phyloP scores from a whole-genome alignment of 2,888 invertebrate species.

The Pterostichus niger region DNA sequence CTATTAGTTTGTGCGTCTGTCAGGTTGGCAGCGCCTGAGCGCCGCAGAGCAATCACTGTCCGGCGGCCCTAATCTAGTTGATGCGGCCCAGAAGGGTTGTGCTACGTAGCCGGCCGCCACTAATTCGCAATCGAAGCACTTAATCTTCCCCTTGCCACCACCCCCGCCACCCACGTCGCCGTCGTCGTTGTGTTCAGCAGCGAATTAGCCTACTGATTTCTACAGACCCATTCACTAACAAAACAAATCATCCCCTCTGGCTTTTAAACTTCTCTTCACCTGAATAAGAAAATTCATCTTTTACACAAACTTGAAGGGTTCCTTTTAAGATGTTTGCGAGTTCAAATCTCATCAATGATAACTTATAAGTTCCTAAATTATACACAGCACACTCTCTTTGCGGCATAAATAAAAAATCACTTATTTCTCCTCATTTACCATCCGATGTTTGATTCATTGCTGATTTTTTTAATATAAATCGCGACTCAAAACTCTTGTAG shows the following conservation, averaged over 20 bases:
- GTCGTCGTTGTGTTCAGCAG: not conserved
- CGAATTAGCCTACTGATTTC: conserved; percentile 33
- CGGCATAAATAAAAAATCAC: too few species aligned
- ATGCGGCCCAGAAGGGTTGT: conserved; percentile 43
- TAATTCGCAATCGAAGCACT: conserved; percentile 54
- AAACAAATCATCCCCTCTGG: not conserved
- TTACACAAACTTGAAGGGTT: not conserved
- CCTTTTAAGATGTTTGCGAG: not conserved
- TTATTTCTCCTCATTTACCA: too few species aligned
- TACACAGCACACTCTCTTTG: too few species aligned
- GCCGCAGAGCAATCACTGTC: conserved; percentile 36
- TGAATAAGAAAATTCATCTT: too few species aligned
- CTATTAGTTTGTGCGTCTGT: conserved; percentile 30
- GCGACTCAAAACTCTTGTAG: too few species aligned
- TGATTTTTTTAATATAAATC: too few species aligned
- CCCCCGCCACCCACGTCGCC: not conserved
- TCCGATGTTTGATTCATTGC: too few species aligned
- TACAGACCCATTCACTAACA: conserved; percentile 2
- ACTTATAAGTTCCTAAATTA: too few species aligned
- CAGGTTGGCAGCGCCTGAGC: conserved; percentile 19
- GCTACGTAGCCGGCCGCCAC: conserved; percentile 23
- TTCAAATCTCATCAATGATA: too few species aligned
- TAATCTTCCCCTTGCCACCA: conserved; percentile 26
- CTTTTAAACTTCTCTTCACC: too few species aligned
- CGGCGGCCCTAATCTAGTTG: conserved; percentile 37